phyloP scores from a whole-genome alignment of 2,113 vertebrate species.

The Polyodon spathula region DNA sequence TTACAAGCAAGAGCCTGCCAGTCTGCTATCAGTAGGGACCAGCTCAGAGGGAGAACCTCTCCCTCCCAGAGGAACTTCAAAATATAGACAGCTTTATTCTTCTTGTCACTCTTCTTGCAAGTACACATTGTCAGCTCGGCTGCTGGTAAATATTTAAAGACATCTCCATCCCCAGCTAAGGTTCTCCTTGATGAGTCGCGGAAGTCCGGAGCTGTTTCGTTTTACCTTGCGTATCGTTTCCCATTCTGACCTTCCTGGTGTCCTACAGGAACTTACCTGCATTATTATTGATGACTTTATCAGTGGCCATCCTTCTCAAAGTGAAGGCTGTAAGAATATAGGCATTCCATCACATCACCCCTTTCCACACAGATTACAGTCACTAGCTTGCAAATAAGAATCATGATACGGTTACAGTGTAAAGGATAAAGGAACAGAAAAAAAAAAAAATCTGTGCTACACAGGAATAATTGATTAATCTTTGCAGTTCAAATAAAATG shows the following conservation, averaged over 20 bases:
- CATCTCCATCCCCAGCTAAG: constrained; percentile 12
- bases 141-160: constrained; percentile 36
- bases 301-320: constrained; percentile 28
- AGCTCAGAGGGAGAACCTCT: constrained; percentile 31
- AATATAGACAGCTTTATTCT: constrained; percentile 21
- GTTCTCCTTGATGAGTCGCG: constrained; percentile 4
- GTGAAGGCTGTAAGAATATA: constrained; percentile 16
- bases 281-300: constrained; percentile 50
- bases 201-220: constrained; percentile 22
- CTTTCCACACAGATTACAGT: constrained; percentile 19
- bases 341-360: not conserved
- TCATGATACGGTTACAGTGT: not conserved
- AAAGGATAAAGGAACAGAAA: not conserved
- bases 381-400: constrained; percentile 1
- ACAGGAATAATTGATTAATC: not conserved
- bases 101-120: constrained; percentile 42
- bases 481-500: constrained; percentile 7
- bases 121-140: constrained; percentile 30
- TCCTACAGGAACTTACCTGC: constrained; percentile 34
- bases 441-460: not conserved
- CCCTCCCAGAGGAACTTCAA: constrained; percentile 35
- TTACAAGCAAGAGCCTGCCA: constrained; percentile 37
- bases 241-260: constrained; percentile 13
- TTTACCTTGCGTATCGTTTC: constrained; percentile 11
- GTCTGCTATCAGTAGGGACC: constrained; percentile 33